Percentiles rank a stretch among this genome's conserved stretches.
These are phyloP conservation scores for Euproctis similis DNA, from an alignment of 2,888 invertebrate genomes.

Conservation along the genomic window DNA sequence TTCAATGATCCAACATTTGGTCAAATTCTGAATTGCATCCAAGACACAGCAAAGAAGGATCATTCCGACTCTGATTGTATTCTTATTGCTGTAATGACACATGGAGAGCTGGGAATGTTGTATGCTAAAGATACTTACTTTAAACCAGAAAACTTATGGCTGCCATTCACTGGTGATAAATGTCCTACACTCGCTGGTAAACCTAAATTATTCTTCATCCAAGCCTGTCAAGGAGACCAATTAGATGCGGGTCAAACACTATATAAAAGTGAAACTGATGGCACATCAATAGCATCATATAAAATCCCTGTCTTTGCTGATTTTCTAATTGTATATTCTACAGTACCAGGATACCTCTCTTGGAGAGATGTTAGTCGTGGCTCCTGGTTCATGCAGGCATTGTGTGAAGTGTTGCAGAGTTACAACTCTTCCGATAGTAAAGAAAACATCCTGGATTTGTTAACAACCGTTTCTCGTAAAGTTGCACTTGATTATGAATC, in stretches of 20 bases:
- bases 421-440: conserved; percentile 82
- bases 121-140: conserved; percentile 91
- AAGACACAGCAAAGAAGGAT: conserved; percentile 82
- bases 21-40: conserved; percentile 80
- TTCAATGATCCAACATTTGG: conserved; percentile 81
- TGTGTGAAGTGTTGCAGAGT: conserved; percentile 87
- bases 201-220: conserved; percentile 83
- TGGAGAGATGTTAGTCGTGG: conserved; percentile 96
- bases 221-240: conserved; percentile 96
- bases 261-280: conserved; percentile 85
- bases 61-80: conserved; percentile 90
- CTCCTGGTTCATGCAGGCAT: conserved; percentile 97
- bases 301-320: conserved; percentile 95
- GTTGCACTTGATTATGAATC: conserved; percentile 95
- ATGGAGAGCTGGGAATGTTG: conserved; percentile 91
- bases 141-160: conserved; percentile 87
- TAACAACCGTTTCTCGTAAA: conserved; percentile 89
- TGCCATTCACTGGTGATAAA: conserved; percentile 85
- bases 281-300: conserved; percentile 80
- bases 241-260: conserved; percentile 86
- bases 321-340: conserved; percentile 95
- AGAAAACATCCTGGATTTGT: conserved; percentile 87
- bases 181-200: conserved; percentile 92
- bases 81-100: conserved; percentile 87
- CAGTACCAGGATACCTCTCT: conserved; percentile 94